Evolutionary conservation across 37 sponge, comb jelly and placozoan genomes (phyloP).

Genomic region (Chondrosia reniformis): DNA sequence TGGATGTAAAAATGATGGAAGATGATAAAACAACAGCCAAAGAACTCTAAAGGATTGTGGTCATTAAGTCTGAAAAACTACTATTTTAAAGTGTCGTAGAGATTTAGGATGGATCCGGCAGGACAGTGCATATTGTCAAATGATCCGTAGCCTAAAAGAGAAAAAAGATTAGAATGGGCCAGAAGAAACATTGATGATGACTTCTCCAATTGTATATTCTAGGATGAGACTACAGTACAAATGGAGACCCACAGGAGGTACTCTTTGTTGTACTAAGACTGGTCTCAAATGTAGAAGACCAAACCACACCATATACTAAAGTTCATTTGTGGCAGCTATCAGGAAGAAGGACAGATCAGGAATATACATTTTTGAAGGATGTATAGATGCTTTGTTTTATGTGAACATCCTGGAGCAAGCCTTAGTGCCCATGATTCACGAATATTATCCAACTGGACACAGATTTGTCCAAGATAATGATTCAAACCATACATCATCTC

Average conservation of each 20-base stretch:
- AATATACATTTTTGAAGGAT: background rate
- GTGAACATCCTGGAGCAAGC: background rate
- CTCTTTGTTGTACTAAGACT: background rate
- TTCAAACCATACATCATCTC: too few relatives aligned
- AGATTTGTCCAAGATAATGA: too few relatives aligned
- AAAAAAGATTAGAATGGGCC: slow-evolving; percentile 6
- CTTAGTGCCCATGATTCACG: background rate
- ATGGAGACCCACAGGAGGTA: slow-evolving; percentile 4
- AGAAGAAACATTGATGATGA: background rate
- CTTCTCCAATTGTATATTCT: background rate
- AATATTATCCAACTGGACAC: background rate
- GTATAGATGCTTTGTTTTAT: background rate
- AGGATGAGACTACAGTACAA: background rate
- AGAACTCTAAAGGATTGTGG: background rate
- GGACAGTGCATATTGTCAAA: background rate
- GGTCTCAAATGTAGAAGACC: background rate
- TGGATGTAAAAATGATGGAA: background rate
- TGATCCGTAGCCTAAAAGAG: background rate
- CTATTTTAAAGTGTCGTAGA: background rate
- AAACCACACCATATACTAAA: background rate
- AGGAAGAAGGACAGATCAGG: background rate
- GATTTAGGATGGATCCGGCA: background rate
- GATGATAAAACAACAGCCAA: background rate
- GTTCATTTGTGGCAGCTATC: background rate
- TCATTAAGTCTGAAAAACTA: background rate